Percentiles rank a stretch among this genome's conserved stretches.
Conservation (phyloP, 2,888 invertebrate species). For the Cosmopolites sordidus region DNA sequence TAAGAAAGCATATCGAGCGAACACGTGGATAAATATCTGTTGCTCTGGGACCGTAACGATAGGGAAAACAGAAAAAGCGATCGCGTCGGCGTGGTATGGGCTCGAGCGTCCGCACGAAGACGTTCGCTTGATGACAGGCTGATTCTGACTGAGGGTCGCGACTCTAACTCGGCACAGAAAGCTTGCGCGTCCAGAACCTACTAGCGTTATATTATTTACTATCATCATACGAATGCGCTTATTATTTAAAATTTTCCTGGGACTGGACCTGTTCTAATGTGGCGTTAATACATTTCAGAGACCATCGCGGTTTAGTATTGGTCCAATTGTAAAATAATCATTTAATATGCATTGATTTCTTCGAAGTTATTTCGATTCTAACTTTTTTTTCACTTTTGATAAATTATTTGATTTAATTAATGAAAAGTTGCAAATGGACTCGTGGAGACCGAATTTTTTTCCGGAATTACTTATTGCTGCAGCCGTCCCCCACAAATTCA, state of each 20-base stretch:
- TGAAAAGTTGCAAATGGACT: no score
- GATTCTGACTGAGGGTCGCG: conserved; percentile 41
- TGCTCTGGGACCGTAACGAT: conserved; percentile 21
- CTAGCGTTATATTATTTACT: conserved; percentile 26
- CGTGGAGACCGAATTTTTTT: no score
- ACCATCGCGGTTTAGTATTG: no score
- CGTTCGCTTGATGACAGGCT: conserved; percentile 39
- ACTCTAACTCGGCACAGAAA: conserved; percentile 27
- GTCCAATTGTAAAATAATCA: no score
- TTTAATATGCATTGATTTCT: no score
- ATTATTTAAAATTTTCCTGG: conserved; percentile 25
- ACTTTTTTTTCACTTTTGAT: no score
- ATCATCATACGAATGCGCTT: conserved; percentile 25
- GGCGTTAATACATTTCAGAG: no score
- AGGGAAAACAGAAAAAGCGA: conserved; percentile 10
- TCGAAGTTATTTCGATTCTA: no score
- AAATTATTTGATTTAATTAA: no score
- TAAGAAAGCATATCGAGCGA: conserved; percentile 13
- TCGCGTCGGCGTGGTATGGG: conserved; percentile 36
- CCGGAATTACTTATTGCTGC: no score
- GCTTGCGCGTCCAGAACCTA: conserved; percentile 34
- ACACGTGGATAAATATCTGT: conserved; percentile 27
- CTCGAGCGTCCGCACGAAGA: conserved; percentile 31
- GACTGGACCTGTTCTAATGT: neutral
- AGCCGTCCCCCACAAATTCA: no score